phyloP scores from a whole-genome alignment of 1,140 invertebrate genomes.

The Drosophila jambulina region DNA sequence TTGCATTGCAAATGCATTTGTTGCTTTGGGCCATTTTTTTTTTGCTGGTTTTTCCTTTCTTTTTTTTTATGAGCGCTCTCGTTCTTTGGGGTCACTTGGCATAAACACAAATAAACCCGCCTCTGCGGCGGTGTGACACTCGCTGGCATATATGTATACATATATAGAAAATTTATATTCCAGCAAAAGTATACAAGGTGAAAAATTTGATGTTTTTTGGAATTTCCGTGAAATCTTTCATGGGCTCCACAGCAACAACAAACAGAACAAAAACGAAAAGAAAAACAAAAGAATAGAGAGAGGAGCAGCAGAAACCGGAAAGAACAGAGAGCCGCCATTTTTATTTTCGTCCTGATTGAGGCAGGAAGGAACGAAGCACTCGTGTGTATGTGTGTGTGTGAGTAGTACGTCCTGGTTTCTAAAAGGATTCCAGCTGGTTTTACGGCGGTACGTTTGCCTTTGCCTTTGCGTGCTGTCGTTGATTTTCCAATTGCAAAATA shows the following conservation, averaged over 20 bases:
- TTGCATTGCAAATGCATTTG: constrained; percentile 68
- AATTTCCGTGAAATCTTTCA: constrained; percentile 29
- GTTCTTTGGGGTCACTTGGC: constrained; percentile 46
- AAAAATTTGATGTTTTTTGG: constrained; percentile 61
- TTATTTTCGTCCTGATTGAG: constrained; percentile 58
- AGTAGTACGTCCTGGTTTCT: constrained; percentile 22
- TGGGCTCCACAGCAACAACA: constrained; percentile 1
- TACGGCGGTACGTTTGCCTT: constrained; percentile 6
- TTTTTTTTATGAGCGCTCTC: constrained; percentile 9
- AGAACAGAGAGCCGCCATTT: constrained; percentile 65
- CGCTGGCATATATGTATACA: constrained; percentile 8
- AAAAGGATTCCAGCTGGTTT: constrained; percentile 26
- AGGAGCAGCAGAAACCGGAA: constrained; percentile 42
- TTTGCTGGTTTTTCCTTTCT: neutral
- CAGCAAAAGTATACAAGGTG: constrained; percentile 56
- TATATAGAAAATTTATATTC: constrained; percentile 38
- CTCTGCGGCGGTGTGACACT: constrained; percentile 17
- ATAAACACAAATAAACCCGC: constrained; percentile 62
- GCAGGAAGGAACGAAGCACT: constrained; percentile 22
- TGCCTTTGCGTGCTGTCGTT: constrained; percentile 64
- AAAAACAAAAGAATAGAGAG: constrained; percentile 14
- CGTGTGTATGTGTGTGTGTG: constrained; percentile 8
- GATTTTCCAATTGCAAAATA: constrained; percentile 65
- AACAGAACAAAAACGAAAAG: constrained; percentile 29
- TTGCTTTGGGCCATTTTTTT: constrained; percentile 44